Percentiles rank a stretch among this genome's conserved stretches.
Evolutionary conservation across 2,113 vertebrate species (phyloP).

Genomic region (Elephas maximus): DNA sequence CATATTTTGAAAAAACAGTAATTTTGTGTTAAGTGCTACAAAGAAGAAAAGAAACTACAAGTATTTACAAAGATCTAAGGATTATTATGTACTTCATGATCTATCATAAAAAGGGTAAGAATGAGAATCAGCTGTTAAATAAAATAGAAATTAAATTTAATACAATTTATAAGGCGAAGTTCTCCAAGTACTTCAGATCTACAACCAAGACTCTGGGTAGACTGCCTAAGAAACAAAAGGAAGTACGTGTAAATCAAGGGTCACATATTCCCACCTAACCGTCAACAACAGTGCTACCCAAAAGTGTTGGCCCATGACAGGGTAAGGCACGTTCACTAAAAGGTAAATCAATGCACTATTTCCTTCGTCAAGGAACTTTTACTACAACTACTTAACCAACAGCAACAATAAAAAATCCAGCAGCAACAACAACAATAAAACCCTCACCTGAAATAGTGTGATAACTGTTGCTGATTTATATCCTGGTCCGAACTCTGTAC

Average conservation of each 20-base stretch:
- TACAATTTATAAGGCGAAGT: background rate
- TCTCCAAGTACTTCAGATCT: background rate
- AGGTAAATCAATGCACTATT: background rate
- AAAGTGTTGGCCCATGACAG: background rate
- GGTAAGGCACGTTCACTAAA: background rate
- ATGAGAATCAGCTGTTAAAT: background rate
- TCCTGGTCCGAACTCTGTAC: background rate
- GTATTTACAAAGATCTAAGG: background rate
- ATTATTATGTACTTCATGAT: background rate
- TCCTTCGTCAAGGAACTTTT: background rate
- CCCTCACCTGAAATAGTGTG: background rate
- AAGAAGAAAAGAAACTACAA: background rate
- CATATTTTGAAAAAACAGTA: slow-evolving; percentile 7
- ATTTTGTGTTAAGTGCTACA: background rate
- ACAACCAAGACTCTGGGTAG: background rate
- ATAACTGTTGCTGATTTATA: background rate
- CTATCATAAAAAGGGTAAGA: background rate
- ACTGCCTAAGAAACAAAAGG: background rate
- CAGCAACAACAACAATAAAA: background rate
- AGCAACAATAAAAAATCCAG: background rate
- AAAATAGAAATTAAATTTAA: background rate
- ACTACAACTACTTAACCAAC: background rate
- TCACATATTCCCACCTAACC: background rate
- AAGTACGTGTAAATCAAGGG: background rate
- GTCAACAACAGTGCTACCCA: background rate